A percentile compares a stretch with the other conserved stretches of the same genome.
Conservation (phyloP, 2,888 invertebrate species). For the Leptinotarsa haldemani region DNA sequence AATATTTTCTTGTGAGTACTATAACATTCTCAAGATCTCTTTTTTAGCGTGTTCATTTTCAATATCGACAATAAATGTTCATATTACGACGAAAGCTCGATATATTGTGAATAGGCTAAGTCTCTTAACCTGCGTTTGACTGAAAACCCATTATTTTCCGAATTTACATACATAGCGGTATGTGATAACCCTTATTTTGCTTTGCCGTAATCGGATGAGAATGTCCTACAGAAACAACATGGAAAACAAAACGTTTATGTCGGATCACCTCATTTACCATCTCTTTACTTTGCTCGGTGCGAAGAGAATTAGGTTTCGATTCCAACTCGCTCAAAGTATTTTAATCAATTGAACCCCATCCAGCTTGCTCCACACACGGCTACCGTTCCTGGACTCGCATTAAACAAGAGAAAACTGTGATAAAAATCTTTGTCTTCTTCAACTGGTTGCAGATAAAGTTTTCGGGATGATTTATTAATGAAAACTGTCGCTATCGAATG, state of each 20-base stretch:
- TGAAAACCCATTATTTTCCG: no score
- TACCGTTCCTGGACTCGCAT: neutral
- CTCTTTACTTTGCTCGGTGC: neutral
- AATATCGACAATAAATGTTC: no score
- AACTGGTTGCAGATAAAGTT: slow-evolving; percentile 2
- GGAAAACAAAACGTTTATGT: neutral
- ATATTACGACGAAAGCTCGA: no score
- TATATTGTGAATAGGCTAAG: no score
- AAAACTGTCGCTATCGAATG: neutral
- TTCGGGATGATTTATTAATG: slow-evolving; percentile 1
- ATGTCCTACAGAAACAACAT: neutral
- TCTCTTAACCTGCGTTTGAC: no score
- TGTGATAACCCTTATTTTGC: no score
- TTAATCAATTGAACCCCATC: neutral
- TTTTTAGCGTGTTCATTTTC: no score
- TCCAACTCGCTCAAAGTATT: slow-evolving; percentile 1
- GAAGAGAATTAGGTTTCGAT: neutral
- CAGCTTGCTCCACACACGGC: neutral
- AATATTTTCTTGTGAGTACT: no score
- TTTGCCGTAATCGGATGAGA: neutral
- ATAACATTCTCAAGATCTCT: no score
- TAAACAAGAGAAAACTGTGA: neutral
- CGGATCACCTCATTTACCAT: neutral
- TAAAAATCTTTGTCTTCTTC: neutral
- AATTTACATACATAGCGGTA: no score